phyloP scores from a whole-genome alignment of 2,888 invertebrate species.

The Volucella zonaria region DNA sequence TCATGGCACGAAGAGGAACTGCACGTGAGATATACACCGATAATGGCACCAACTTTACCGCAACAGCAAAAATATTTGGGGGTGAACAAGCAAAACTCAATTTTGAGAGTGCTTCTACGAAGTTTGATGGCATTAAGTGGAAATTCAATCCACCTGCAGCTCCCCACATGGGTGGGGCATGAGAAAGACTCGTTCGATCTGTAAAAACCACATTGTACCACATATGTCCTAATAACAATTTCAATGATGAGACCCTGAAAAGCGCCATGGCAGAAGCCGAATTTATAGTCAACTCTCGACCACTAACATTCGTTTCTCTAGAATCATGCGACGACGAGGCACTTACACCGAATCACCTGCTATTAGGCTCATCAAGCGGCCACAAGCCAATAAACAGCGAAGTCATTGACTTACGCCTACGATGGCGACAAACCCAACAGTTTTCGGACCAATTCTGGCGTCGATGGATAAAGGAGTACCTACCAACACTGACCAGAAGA shows the following conservation, averaged over 20 bases:
- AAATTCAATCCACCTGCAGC: slow-evolving; percentile 20
- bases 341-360: slow-evolving; percentile 69
- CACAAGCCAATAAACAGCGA: slow-evolving; percentile 52
- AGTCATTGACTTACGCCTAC: slow-evolving; percentile 52
- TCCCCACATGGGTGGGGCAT: slow-evolving; percentile 12
- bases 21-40: neutral
- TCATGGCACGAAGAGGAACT: neutral
- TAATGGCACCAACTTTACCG: slow-evolving; percentile 9
- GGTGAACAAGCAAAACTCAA: slow-evolving; percentile 4
- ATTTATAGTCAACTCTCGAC: slow-evolving; percentile 61
- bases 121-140: slow-evolving; percentile 7
- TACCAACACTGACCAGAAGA: slow-evolving; percentile 48
- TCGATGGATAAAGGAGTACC: slow-evolving; percentile 62
- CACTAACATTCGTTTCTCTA: slow-evolving; percentile 67
- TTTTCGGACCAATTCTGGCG: slow-evolving; percentile 70
- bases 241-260: slow-evolving; percentile 34
- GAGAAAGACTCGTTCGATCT: slow-evolving; percentile 3
- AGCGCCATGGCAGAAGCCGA: slow-evolving; percentile 61
- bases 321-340: slow-evolving; percentile 66
- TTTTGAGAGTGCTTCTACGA: slow-evolving; percentile 4
- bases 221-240: neutral
- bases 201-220: slow-evolving; percentile 18
- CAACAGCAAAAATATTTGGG: slow-evolving; percentile 6
- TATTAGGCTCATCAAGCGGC: slow-evolving; percentile 65
- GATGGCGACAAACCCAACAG: slow-evolving; percentile 60